phyloP scores from a whole-genome alignment of 2,113 vertebrate genomes.

The Triplophysa dalaica region DNA sequence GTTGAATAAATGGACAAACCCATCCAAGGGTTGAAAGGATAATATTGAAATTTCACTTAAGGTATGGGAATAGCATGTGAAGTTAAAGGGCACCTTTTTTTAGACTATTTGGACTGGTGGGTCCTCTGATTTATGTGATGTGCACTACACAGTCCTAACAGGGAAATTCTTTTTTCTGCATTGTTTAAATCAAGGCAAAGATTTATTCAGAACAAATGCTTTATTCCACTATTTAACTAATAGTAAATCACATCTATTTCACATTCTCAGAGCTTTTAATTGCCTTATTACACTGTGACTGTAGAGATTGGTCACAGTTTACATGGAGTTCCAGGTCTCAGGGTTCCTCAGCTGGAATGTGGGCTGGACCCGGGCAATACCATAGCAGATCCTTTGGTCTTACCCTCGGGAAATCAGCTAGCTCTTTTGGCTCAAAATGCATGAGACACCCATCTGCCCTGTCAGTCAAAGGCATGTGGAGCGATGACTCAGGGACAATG shows the following conservation, averaged over 20 bases:
- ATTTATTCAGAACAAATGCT: neutral
- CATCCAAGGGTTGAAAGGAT: too few relatives aligned
- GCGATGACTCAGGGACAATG: neutral
- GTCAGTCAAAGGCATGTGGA: constrained; percentile 42
- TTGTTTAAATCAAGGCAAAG: neutral
- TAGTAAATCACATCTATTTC: constrained; percentile 1
- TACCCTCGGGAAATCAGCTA: neutral
- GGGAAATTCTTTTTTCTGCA: neutral
- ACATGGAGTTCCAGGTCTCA: constrained; percentile 6
- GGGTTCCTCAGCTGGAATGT: constrained; percentile 20
- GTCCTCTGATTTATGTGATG: neutral
- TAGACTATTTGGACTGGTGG: too few relatives aligned
- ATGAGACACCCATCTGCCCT: constrained; percentile 39
- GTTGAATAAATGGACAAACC: too few relatives aligned
- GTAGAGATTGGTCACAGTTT: neutral
- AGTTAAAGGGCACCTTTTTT: neutral
- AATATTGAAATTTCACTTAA: too few relatives aligned
- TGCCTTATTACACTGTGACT: neutral
- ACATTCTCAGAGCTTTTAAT: constrained; percentile 17
- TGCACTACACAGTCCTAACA: neutral
- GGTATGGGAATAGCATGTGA: too few relatives aligned
- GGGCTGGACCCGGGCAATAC: constrained; percentile 37
- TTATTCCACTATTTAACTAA: neutral
- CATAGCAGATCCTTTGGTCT: constrained; percentile 46
- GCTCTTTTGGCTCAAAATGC: constrained; percentile 24